Conservation (phyloP, 2,797 vertebrate species). For the Eospalax fontanierii region DNA sequence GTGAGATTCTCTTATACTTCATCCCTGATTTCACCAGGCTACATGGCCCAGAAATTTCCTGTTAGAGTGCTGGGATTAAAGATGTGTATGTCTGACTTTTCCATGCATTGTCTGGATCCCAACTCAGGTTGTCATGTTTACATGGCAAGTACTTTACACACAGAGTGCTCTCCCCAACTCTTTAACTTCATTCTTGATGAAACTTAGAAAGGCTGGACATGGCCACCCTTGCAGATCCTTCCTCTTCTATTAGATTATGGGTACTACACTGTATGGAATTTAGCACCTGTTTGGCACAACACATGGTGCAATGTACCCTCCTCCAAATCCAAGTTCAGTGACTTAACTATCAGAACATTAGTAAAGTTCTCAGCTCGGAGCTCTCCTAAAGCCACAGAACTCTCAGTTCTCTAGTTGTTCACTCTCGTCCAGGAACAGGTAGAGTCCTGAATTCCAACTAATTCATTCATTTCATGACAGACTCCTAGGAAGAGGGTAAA, state of each 20-base stretch:
- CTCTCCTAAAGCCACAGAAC: fast-evolving
- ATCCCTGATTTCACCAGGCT: background rate
- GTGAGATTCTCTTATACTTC: no score
- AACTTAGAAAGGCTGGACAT: background rate
- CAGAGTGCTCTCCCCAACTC: background rate
- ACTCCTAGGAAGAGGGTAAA: slow-evolving; percentile 43
- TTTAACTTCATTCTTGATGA: background rate
- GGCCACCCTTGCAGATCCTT: background rate
- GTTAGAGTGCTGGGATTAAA: background rate
- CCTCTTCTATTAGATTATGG: background rate
- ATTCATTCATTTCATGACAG: background rate
- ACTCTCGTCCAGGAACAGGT: slow-evolving; percentile 14
- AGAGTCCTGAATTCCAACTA: slow-evolving; percentile 6
- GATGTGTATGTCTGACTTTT: background rate
- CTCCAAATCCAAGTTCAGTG: background rate
- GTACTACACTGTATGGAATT: background rate
- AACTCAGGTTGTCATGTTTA: no score
- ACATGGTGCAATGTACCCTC: background rate
- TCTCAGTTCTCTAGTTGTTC: background rate
- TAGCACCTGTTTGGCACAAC: background rate
- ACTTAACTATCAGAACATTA: background rate
- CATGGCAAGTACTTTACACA: background rate
- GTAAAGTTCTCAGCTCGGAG: background rate
- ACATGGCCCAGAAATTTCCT: background rate
- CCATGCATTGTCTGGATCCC: no score